Conservation (phyloP, 2,888 invertebrate genomes). For the Lochmaea capreae region DNA sequence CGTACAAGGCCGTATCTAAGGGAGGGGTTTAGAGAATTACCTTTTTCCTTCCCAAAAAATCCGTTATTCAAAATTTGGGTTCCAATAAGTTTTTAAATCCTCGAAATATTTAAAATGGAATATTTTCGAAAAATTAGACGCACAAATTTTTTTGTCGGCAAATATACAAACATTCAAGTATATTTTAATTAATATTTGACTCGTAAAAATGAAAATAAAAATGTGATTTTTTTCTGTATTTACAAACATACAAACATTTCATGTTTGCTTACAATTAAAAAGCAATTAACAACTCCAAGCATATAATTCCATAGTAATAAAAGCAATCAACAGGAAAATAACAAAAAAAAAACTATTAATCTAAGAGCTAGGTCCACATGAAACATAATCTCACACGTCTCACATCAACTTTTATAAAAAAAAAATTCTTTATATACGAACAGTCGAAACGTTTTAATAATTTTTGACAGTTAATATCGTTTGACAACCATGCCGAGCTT, state of each 20-base stretch:
- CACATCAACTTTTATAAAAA: not conserved
- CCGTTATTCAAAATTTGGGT: too few species aligned
- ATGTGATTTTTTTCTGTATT: constrained; percentile 12
- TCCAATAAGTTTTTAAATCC: too few species aligned
- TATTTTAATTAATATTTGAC: not conserved
- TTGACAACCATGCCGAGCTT: too few species aligned
- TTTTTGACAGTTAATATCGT: too few species aligned
- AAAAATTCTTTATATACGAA: too few species aligned
- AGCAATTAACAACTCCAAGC: constrained; percentile 41
- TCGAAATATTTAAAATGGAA: too few species aligned
- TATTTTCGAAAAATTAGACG: too few species aligned
- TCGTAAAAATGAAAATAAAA: constrained; percentile 2
- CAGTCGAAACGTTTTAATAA: too few species aligned
- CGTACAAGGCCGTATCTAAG: too few species aligned
- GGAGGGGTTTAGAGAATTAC: too few species aligned
- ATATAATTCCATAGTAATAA: constrained; percentile 37
- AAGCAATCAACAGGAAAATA: constrained; percentile 38
- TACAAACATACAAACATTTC: constrained; percentile 26
- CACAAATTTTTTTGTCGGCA: not conserved
- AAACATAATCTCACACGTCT: not conserved
- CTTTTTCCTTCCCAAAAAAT: too few species aligned
- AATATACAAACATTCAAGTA: not conserved
- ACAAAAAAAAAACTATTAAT: constrained; percentile 30
- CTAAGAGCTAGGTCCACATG: not conserved
- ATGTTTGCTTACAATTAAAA: constrained; percentile 35